Base-by-base conservation (phyloP, 1,140 invertebrate species). In the Dendrolimus kikuchii region DNA sequence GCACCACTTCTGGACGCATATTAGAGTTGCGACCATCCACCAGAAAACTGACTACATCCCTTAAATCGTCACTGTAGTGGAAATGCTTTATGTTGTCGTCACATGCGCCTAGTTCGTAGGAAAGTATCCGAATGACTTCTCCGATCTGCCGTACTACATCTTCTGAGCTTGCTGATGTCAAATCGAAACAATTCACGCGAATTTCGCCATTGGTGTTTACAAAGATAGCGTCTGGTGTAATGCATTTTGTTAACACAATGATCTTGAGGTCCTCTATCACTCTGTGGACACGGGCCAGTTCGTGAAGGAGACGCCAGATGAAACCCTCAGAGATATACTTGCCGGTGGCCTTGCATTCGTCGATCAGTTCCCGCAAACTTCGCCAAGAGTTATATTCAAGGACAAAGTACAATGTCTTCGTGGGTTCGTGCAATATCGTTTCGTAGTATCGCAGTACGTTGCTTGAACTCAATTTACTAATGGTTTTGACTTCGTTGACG, bases 341-440 rank as follows among this genome's bases (percentile, higher is more conserved):
- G 54, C 77, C 66, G 23, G 68, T 68, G 46, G 63, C 66, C 59
- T 69, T 73, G 66, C 78, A 81, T 10, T 60, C 58, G 38, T 64
- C 68, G n/a, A 77, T 61, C 54, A 84, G 59, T 55, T 85, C 77
- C 43, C 72, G 68, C 38, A 82, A 57, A 59, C 70, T 85, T 46
- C 71, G 80, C 81, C 81, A 83, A 50, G 67, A 66, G 60, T 55
- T 76, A 59, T 81, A 74, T 55, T 86, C 83, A 59, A 86, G 67
- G 62, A 86, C 83, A 66, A 86, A 78, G 69, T 86, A 86, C 59
- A 86, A 66, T 53, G 80, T 84, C 63, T 78, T 83, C 43, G 81
- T 76, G 48, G 81, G 80, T 23, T 57, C 66, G 57, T 85, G 81
- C 47, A 83, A 64, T 59, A 86, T 85, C 45, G 80, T 84, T 52